Conservation (phyloP, 1,140 invertebrate genomes). For the Drosophila tropicalis region DNA sequence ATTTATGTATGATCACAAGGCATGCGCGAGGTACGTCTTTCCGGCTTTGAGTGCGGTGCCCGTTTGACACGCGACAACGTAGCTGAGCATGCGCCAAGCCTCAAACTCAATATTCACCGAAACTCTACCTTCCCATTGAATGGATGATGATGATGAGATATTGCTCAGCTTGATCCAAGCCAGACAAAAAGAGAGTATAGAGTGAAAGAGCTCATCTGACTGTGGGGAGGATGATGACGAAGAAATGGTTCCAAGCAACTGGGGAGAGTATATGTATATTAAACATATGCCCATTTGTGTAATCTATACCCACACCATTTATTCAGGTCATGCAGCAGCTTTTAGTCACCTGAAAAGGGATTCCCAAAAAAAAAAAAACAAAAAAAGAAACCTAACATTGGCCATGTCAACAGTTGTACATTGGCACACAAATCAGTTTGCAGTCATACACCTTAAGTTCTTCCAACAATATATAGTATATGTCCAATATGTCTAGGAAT, state of each 20-base stretch:
- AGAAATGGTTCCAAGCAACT: neutral
- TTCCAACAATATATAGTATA: too few relatives aligned
- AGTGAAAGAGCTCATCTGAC: neutral
- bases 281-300: neutral
- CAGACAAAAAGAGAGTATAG: neutral
- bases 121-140: too few relatives aligned
- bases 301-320: too few relatives aligned
- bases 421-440: too few relatives aligned
- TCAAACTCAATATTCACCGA: neutral
- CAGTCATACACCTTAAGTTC: too few relatives aligned
- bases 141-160: too few relatives aligned
- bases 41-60: constrained; percentile 66
- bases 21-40: constrained; percentile 66
- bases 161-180: neutral
- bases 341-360: too few relatives aligned
- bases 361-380: too few relatives aligned
- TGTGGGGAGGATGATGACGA: neutral
- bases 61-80: constrained; percentile 73
- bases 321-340: too few relatives aligned
- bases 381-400: too few relatives aligned
- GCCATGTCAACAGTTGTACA: too few relatives aligned
- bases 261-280: neutral
- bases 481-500: too few relatives aligned
- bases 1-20: constrained; percentile 7
- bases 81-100: constrained; percentile 50